Conservation (phyloP, 2,888 invertebrate genomes). For the Cerceris rybyensis region DNA sequence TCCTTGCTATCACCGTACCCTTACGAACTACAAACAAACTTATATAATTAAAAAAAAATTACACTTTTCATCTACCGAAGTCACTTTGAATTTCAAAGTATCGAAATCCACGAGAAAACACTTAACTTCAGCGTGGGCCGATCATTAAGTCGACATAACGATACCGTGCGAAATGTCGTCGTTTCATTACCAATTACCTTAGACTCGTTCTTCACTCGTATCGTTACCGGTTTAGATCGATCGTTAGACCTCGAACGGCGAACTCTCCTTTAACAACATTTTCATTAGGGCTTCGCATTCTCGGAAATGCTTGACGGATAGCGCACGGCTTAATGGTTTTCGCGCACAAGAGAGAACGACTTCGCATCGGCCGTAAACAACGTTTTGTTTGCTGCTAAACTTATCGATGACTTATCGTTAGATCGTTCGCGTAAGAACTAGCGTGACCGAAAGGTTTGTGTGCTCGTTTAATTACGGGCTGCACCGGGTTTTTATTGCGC, state of each 20-base stretch:
- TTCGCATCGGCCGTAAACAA: slow-evolving; percentile 44
- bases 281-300: slow-evolving; percentile 22
- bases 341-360: background rate
- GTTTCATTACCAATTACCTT: slow-evolving; percentile 18
- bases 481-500: slow-evolving; percentile 58
- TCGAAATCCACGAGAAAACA: background rate
- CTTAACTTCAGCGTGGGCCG: slow-evolving; percentile 7
- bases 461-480: slow-evolving; percentile 59
- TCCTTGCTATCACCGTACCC: no score
- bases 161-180: slow-evolving; percentile 29
- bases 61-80: background rate
- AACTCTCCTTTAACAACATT: slow-evolving; percentile 24
- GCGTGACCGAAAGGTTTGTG: slow-evolving; percentile 63
- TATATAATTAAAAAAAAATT: slow-evolving; percentile 11
- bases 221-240: slow-evolving; percentile 46
- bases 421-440: slow-evolving; percentile 55
- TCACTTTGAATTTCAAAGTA: background rate
- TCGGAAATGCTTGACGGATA: background rate
- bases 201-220: slow-evolving; percentile 2
- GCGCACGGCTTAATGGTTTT: slow-evolving; percentile 10
- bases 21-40: no score
- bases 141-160: slow-evolving; percentile 9
- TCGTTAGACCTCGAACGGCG: slow-evolving; percentile 22
- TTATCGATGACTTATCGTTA: slow-evolving; percentile 54
- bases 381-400: slow-evolving; percentile 47